Evolutionary conservation across 2,888 invertebrate genomes (phyloP).

Genomic region (Pyrrhosoma nymphula): DNA sequence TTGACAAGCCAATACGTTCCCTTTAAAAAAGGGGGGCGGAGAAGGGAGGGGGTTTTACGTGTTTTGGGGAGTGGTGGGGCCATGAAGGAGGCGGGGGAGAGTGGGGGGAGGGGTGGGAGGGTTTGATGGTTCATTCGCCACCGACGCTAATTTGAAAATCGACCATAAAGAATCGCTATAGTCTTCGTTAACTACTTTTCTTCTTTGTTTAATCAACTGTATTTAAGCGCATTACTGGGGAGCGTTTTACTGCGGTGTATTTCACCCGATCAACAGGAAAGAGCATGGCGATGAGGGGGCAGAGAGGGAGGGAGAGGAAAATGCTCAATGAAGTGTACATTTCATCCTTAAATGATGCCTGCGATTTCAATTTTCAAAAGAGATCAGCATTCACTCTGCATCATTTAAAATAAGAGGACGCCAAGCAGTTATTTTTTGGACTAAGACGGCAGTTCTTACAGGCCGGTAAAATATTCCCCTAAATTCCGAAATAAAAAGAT

Average conservation of each 20-base stretch:
- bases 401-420: no score
- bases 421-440: no score
- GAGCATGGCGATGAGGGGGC: not conserved
- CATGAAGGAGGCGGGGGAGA: not conserved
- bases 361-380: not conserved
- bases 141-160: not conserved
- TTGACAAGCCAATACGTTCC: conserved; percentile 41
- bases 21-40: not conserved
- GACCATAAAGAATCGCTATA: not conserved
- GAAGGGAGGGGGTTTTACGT: not conserved
- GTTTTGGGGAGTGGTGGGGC: not conserved
- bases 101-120: not conserved
- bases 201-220: conserved; percentile 26
- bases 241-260: conserved; percentile 3
- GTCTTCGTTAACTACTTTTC: not conserved
- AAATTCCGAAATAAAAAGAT: no score
- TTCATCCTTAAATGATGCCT: not conserved
- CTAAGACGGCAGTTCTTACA: no score
- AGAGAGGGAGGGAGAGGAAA: not conserved
- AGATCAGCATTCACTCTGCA: not conserved
- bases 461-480: no score
- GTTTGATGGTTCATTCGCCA: conserved; percentile 15
- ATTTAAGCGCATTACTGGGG: not conserved
- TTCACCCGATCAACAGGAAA: not conserved
- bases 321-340: not conserved